Evolutionary conservation across 2,888 invertebrate genomes (phyloP).

Genomic region (Limnephilus auricula): DNA sequence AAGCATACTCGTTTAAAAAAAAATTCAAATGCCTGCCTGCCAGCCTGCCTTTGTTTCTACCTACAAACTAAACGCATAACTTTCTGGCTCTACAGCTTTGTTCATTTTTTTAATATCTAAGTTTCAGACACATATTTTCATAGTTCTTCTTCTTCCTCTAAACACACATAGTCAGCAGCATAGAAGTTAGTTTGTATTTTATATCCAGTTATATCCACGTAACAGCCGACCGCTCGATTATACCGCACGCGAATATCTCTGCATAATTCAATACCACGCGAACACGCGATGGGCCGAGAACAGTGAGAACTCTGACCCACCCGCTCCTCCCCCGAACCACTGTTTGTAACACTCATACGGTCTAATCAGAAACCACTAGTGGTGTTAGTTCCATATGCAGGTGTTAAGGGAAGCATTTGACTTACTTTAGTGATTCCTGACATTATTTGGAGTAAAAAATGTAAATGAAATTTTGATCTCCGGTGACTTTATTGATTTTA

Average conservation of each 20-base stretch:
- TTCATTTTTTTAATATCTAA: too few relatives aligned
- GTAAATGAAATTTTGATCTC: too few relatives aligned
- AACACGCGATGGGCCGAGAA: not conserved
- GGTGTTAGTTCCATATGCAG: too few relatives aligned
- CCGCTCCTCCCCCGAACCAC: not conserved
- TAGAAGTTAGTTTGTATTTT: not conserved
- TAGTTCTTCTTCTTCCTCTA: not conserved
- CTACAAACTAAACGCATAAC: too few relatives aligned
- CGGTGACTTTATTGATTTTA: too few relatives aligned
- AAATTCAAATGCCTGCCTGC: too few relatives aligned
- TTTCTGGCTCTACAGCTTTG: too few relatives aligned
- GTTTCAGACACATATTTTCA: not conserved
- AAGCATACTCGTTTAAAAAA: too few relatives aligned
- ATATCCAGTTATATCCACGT: slow-evolving; percentile 2
- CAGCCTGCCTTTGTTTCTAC: too few relatives aligned
- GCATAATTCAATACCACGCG: not conserved
- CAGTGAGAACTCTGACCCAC: not conserved
- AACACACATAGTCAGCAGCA: not conserved
- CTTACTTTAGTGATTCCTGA: too few relatives aligned
- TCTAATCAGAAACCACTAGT: not conserved
- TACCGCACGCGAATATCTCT: not conserved
- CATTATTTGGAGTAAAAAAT: too few relatives aligned
- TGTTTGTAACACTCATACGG: not conserved
- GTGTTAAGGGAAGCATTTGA: too few relatives aligned
- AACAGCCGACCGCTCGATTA: not conserved